Evolutionary conservation across 2,797 vertebrate genomes (phyloP).

Genomic region (Macropus fuliginosus): DNA sequence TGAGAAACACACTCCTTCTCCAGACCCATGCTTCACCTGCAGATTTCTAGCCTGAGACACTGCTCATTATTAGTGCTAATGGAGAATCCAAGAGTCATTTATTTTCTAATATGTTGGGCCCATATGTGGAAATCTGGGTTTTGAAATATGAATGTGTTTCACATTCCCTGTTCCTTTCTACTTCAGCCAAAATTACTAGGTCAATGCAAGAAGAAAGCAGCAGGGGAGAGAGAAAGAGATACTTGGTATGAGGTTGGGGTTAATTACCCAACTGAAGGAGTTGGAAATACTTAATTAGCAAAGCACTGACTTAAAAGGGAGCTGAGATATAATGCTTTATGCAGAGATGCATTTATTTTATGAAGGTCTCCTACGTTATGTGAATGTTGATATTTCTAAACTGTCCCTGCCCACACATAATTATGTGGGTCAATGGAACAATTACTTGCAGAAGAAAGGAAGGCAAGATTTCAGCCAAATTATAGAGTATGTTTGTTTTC

Average conservation of each 20-base stretch:
- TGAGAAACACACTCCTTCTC: slow-evolving; percentile 62
- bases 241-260: background rate
- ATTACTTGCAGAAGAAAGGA: background rate
- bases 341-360: background rate
- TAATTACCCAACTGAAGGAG: background rate
- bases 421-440: background rate
- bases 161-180: slow-evolving; percentile 58
- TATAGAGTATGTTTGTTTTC: background rate
- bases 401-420: background rate
- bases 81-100: slow-evolving; percentile 25
- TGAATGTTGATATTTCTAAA: background rate
- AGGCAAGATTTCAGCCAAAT: background rate
- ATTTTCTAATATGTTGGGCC: slow-evolving; percentile 53
- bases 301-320: slow-evolving; percentile 18
- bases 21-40: slow-evolving; percentile 60
- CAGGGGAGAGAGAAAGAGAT: slow-evolving; percentile 11
- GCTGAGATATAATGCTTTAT: background rate
- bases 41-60: slow-evolving; percentile 21
- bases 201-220: slow-evolving; percentile 2
- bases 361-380: background rate
- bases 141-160: slow-evolving; percentile 60
- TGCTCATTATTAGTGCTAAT: slow-evolving; percentile 7
- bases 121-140: slow-evolving; percentile 42
- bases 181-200: slow-evolving; percentile 51
- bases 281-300: slow-evolving; percentile 30